phyloP scores from a whole-genome alignment of 2,113 vertebrate species.

The Pseudorectes ferrugineus region DNA sequence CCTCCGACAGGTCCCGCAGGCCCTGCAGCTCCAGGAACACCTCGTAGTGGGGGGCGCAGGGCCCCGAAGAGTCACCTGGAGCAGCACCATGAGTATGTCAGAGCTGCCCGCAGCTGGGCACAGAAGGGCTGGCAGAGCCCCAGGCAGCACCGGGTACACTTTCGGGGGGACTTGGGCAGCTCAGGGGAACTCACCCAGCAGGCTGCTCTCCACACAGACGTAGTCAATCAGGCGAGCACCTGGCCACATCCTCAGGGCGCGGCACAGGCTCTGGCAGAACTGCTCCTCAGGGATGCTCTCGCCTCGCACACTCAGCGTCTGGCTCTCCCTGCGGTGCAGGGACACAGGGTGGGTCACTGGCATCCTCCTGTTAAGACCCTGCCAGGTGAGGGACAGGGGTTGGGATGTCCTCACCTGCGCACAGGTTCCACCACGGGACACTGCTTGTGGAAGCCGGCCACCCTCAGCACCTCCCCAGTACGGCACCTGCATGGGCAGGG shows the following conservation, averaged over 20 bases:
- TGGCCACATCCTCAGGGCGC: slow-evolving; percentile 77
- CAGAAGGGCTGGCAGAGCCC: neutral
- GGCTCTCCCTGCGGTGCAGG: slow-evolving; percentile 55
- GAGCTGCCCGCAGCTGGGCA: fast-evolving
- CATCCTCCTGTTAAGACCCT: neutral
- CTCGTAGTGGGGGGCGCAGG: slow-evolving; percentile 87
- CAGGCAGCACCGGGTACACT: fast-evolving
- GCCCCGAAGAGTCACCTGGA: slow-evolving; percentile 77
- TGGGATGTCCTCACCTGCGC: slow-evolving; percentile 72
- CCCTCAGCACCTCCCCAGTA: slow-evolving; percentile 82
- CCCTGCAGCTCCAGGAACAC: slow-evolving; percentile 89
- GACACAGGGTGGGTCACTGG: neutral
- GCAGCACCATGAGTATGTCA: fast-evolving
- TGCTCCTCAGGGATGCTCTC: slow-evolving; percentile 80
- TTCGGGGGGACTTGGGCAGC: fast-evolving
- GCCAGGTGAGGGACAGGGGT: neutral
- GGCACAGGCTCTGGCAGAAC: slow-evolving; percentile 77
- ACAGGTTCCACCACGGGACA: slow-evolving; percentile 84
- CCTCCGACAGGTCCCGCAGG: slow-evolving; percentile 86
- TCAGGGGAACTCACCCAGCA: slow-evolving; percentile 78
- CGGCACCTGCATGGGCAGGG: slow-evolving; percentile 69
- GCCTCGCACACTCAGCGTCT: slow-evolving; percentile 83
- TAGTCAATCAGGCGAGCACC: slow-evolving; percentile 86
- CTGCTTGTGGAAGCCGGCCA: slow-evolving; percentile 81
- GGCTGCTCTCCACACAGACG: slow-evolving; percentile 81